Evolutionary conservation across 2,113 vertebrate species (phyloP).

Genomic region (Sander lucioperca): DNA sequence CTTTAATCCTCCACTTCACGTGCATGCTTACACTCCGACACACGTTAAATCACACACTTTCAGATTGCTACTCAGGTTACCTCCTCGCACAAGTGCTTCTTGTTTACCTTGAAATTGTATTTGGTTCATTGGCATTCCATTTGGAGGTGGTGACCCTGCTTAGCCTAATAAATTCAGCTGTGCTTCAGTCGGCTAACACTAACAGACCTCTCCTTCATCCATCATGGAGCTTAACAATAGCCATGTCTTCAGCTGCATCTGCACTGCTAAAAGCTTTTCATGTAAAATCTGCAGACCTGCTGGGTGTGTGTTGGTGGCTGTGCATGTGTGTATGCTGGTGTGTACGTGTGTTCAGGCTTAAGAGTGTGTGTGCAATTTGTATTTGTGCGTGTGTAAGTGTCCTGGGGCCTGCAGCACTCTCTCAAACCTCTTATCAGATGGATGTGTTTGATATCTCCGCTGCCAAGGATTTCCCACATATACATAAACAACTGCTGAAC

Average conservation of each 20-base stretch:
- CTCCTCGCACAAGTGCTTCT: conserved; percentile 89
- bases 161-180: conserved; percentile 91
- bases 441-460: conserved; percentile 82
- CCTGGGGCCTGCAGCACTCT: conserved; percentile 43
- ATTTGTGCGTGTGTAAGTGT: conserved; percentile 29
- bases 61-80: conserved; percentile 83
- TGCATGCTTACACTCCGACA: neutral
- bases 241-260: conserved; percentile 80
- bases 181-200: conserved; percentile 88
- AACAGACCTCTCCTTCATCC: conserved; percentile 90
- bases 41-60: conserved; percentile 6
- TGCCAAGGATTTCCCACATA: conserved; percentile 74
- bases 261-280: conserved; percentile 88
- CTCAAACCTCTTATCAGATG: conserved; percentile 83
- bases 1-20: neutral
- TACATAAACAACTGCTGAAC: conserved; percentile 72
- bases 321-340: conserved; percentile 8
- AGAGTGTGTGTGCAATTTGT: neutral
- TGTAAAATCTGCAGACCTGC: conserved; percentile 81
- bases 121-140: conserved; percentile 91
- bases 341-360: neutral
- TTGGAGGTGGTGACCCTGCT: conserved; percentile 89
- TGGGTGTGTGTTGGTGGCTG: conserved; percentile 23
- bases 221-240: conserved; percentile 88
- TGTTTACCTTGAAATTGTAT: conserved; percentile 91